Conservation (phyloP, 53 echinoderm and acorn worm species). For the Zoroaster sp. region DNA sequence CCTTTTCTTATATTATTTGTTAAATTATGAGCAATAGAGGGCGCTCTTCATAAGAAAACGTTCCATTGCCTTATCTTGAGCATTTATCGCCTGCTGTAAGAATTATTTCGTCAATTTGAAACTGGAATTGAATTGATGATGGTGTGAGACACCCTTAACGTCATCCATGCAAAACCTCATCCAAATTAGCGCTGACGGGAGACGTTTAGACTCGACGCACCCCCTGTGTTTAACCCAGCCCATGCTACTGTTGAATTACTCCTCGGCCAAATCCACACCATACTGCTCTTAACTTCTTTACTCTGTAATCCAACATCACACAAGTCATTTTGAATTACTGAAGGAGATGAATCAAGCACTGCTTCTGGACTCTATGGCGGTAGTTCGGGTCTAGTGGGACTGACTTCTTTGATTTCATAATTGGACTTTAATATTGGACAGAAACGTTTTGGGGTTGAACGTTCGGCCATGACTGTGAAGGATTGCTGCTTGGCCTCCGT, state of each 20-base stretch:
- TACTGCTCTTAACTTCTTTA: neutral
- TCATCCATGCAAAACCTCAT: constrained; percentile 2
- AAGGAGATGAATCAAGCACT: constrained; percentile 1
- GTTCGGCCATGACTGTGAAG: neutral
- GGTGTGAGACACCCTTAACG: no score
- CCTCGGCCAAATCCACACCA: neutral
- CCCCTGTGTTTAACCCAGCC: constrained; percentile 20
- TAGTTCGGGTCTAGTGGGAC: neutral
- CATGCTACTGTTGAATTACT: constrained; percentile 39
- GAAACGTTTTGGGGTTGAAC: neutral
- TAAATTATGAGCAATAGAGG: no score
- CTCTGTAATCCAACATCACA: constrained; percentile 23
- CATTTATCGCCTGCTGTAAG: neutral
- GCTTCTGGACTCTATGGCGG: constrained; percentile 31
- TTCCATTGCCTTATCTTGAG: neutral
- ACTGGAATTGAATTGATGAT: neutral
- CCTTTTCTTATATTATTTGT: no score
- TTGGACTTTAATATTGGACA: neutral
- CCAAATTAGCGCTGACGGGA: constrained; percentile 36
- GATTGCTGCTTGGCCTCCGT: neutral
- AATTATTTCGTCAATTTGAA: neutral
- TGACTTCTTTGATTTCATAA: constrained; percentile 12
- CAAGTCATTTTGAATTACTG: constrained; percentile 47
- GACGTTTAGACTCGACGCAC: neutral
- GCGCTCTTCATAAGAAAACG: neutral